Conservation (phyloP, 2,888 invertebrate genomes). For the Beris chalybata region DNA sequence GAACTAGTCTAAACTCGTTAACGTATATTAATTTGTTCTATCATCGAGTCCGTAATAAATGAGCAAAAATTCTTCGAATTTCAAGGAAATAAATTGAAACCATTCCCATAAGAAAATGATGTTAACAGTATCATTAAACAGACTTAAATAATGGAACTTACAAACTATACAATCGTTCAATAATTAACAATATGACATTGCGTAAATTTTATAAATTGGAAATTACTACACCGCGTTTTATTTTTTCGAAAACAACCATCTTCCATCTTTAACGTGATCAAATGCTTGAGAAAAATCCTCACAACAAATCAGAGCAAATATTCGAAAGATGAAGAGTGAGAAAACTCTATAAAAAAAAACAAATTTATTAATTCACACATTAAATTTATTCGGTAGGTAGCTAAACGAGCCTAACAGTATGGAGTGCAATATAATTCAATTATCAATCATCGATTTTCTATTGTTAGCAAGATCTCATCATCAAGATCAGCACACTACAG, state of each 20-base stretch:
- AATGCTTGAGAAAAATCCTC: background rate
- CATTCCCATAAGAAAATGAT: too few relatives aligned
- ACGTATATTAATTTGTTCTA: too few relatives aligned
- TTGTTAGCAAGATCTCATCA: background rate
- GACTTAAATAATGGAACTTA: too few relatives aligned
- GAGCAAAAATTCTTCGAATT: too few relatives aligned
- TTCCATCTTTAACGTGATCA: conserved; percentile 13
- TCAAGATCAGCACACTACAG: background rate
- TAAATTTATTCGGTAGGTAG: conserved; percentile 16
- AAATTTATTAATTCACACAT: conserved; percentile 23
- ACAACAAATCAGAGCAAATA: conserved; percentile 3
- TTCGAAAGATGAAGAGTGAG: background rate
- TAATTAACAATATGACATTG: too few relatives aligned
- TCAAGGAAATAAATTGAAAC: too few relatives aligned
- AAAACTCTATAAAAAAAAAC: background rate
- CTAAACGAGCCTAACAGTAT: conserved; percentile 7
- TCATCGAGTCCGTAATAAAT: too few relatives aligned
- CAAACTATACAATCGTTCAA: too few relatives aligned
- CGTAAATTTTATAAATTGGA: background rate
- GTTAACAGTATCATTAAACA: too few relatives aligned
- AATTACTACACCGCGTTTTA: conserved; percentile 1
- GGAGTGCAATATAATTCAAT: conserved; percentile 10
- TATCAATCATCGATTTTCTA: conserved; percentile 5
- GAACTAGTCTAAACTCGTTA: too few relatives aligned
- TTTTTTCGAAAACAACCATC: background rate